Percentiles rank a stretch among this genome's conserved stretches.
Evolutionary conservation across 2,797 vertebrate genomes (phyloP).

Genomic region (Gila robusta): DNA sequence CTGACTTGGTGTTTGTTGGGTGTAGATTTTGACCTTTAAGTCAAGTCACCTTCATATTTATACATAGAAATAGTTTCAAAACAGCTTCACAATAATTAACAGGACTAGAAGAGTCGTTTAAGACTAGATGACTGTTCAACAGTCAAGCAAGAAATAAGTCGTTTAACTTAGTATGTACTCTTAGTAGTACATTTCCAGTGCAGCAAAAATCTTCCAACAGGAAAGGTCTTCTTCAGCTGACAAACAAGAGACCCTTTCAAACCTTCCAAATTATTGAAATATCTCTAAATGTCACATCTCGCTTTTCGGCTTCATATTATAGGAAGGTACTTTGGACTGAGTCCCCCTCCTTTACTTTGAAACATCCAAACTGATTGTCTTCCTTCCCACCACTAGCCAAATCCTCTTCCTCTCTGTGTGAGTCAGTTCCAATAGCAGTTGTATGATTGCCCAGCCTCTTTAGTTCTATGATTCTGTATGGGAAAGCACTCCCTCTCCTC

Average conservation of each 20-base stretch:
- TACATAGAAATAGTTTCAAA: neutral
- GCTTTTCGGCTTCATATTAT: conserved; percentile 76
- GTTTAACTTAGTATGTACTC: neutral
- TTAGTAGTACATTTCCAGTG: neutral
- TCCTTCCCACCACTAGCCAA: conserved; percentile 74
- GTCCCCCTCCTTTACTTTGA: conserved; percentile 83
- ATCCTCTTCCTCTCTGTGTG: conserved; percentile 65
- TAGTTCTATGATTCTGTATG: conserved; percentile 70
- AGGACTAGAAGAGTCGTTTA: neutral
- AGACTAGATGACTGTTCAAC: neutral
- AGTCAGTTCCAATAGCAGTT: conserved; percentile 70
- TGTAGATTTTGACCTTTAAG: neutral
- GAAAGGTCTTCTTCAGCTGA: neutral
- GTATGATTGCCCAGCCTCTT: conserved; percentile 68
- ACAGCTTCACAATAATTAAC: neutral
- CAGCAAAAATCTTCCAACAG: neutral
- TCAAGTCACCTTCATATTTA: neutral
- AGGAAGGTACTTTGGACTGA: conserved; percentile 81
- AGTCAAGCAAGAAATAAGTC: neutral
- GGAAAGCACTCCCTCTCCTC: conserved; percentile 70
- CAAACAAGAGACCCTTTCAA: neutral
- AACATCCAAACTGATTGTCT: conserved; percentile 79
- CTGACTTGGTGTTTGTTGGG: neutral
- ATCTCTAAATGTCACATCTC: conserved; percentile 70
- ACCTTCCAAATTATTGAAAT: conserved; percentile 47